Evolutionary conservation across 2,888 invertebrate genomes (phyloP), one percentile per base, ranked within the genome.

Genomic region (Erannis defoliaria): DNA sequence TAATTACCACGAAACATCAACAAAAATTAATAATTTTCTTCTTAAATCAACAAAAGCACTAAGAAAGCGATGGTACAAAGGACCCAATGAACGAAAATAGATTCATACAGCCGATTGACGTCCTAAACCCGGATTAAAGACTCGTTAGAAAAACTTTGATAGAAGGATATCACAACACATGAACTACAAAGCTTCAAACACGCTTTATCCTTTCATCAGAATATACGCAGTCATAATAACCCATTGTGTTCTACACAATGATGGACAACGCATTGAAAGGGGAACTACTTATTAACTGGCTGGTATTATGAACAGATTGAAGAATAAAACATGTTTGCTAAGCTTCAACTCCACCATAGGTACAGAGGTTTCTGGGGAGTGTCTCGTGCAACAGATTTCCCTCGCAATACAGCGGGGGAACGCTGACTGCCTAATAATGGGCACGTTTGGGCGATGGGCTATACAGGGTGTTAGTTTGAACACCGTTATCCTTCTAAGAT

Each of bases 211-310:
- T 53, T 64, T 56, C 49, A 60, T 48, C 35, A 26, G 51, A 38
- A 53, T 26, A 50, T 42, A 69, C 66, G 62, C 64, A 66, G 63
- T 66, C 55, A 65, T 73, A 75, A 75, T 66, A 75, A 60, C 50
- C 64, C 50, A 65, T 72, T 73, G 65, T 73, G 66, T 60, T 38
- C 46, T 9, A 38, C 40, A 55, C 49, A 50, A 48, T 68, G 46
- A 59, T 48, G 61, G 56, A 66, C 59, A 64, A 55, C 42, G 58
- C 49, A 49, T 55, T 59, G 48, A 31, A 59, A 48, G 46, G 4
- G 23, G 38, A 46, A 54, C 53, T 42, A 19, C 42, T 53, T 59
- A 51, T 35, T 43, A 46, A 46, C 46, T 14, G 53, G 18, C 18
- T 21, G 35, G 16, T 23, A 29, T 46, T 43, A 51, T 8, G 40